phyloP scores from a whole-genome alignment of 92 coral and sea anemone species.

The Phenganax marumi region DNA sequence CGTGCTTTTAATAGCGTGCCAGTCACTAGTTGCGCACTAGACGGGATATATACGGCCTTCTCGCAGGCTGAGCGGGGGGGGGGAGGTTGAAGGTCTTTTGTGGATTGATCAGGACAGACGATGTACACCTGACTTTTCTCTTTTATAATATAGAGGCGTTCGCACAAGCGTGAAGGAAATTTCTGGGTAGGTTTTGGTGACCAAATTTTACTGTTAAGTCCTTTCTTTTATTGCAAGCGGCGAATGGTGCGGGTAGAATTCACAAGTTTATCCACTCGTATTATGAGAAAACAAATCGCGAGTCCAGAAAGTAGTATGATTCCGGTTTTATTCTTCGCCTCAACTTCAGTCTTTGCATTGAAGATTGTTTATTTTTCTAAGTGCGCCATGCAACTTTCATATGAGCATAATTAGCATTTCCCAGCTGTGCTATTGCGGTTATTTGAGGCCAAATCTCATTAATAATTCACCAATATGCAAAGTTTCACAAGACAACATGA shows the following conservation, averaged over 20 bases:
- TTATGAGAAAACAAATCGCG: too few relatives aligned
- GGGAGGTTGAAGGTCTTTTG: background rate
- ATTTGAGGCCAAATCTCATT: background rate
- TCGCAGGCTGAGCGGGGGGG: background rate
- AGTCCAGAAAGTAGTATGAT: background rate
- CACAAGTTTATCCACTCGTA: background rate
- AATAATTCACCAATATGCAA: slow-evolving; percentile 1
- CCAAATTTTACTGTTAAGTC: background rate
- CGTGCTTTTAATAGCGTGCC: background rate
- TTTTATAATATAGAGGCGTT: slow-evolving; percentile 66
- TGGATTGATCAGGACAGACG: background rate
- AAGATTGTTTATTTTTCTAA: background rate
- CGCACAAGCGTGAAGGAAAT: slow-evolving; percentile 75
- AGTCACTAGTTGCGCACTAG: background rate
- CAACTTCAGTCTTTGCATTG: slow-evolving; percentile 12
- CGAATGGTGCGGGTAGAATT: too few relatives aligned
- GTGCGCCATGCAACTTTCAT: background rate
- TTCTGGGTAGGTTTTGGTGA: slow-evolving; percentile 66
- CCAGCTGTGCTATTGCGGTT: background rate
- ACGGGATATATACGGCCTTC: too few relatives aligned
- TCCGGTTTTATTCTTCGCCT: background rate
- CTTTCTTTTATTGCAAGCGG: background rate
- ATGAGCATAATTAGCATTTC: background rate
- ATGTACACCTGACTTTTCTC: background rate
- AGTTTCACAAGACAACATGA: background rate